Evolutionary conservation across 1,140 invertebrate species (phyloP).

Genomic region (Cardiocondyla obscurior): DNA sequence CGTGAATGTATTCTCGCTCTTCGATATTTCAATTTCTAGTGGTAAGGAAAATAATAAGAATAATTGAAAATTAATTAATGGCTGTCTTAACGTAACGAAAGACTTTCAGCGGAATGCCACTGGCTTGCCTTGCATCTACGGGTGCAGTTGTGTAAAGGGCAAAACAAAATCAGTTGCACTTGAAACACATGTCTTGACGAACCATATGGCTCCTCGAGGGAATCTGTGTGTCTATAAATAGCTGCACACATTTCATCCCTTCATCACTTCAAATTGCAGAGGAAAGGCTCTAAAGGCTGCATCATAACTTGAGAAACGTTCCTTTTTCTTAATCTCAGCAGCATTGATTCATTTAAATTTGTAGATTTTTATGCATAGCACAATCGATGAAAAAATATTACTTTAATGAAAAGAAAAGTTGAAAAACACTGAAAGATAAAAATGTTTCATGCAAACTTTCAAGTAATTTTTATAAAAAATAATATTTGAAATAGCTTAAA

Average conservation of each 20-base stretch:
- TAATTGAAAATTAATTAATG: no score
- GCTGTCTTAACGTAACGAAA: neutral
- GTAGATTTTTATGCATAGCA: neutral
- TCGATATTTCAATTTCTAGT: no score
- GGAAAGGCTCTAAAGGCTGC: neutral
- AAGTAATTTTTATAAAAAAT: neutral
- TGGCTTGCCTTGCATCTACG: neutral
- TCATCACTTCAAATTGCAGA: conserved; percentile 20
- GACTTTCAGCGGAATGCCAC: neutral
- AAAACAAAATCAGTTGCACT: conserved; percentile 32
- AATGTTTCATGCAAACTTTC: neutral
- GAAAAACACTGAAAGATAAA: neutral
- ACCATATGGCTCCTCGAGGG: conserved; percentile 67
- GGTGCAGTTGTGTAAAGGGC: conserved; percentile 19
- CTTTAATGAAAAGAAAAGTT: neutral
- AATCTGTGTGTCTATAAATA: conserved; percentile 69
- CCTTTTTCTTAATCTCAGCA: neutral
- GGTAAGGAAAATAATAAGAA: no score
- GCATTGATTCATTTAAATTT: neutral
- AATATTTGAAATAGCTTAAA: neutral
- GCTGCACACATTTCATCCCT: conserved; percentile 51
- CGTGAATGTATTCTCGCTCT: no score
- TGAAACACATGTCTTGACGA: conserved; percentile 62
- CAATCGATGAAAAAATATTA: neutral
- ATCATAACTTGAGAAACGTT: neutral